A percentile compares a stretch with the other conserved stretches of the same genome.
phyloP scores from a whole-genome alignment of 2,113 vertebrate species.

The Tragelaphus strepsiceros region DNA sequence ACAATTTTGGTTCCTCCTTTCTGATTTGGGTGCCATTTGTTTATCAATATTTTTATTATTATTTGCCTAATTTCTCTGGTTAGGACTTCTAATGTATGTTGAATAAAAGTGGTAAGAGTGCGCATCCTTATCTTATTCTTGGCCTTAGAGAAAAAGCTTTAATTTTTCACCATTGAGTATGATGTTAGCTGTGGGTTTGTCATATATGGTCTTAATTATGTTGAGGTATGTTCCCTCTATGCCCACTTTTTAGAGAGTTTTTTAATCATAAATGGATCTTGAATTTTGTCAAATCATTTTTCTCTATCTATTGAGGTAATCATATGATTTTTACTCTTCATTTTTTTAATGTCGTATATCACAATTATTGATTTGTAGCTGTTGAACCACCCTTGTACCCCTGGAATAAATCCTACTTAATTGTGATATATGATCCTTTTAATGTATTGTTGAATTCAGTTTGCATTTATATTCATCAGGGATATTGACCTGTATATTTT shows the following conservation, averaged over 20 bases:
- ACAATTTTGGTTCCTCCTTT: not conserved
- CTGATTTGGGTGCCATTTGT: not conserved
- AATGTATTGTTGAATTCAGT: not conserved
- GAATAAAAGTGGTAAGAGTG: not conserved
- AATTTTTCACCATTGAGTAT: not conserved
- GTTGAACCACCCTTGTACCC: not conserved
- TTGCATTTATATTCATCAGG: not conserved
- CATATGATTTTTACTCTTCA: not conserved
- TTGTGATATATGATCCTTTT: not conserved
- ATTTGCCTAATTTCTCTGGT: not conserved
- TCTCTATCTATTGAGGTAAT: not conserved
- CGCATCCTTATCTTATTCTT: not conserved
- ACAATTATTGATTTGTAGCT: not conserved
- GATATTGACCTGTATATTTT: not conserved
- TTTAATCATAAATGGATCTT: not conserved
- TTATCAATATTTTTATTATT: not conserved
- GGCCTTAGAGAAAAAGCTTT: not conserved
- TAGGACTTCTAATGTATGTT: not conserved
- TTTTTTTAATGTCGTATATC: not conserved
- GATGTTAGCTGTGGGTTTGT: not conserved
- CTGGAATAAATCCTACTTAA: not conserved
- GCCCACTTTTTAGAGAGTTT: not conserved
- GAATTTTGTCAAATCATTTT: not conserved
- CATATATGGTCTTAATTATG: not conserved
- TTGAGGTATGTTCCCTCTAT: not conserved